Evolutionary conservation across 2,888 invertebrate genomes (phyloP).

Genomic region (Biston betularia): DNA sequence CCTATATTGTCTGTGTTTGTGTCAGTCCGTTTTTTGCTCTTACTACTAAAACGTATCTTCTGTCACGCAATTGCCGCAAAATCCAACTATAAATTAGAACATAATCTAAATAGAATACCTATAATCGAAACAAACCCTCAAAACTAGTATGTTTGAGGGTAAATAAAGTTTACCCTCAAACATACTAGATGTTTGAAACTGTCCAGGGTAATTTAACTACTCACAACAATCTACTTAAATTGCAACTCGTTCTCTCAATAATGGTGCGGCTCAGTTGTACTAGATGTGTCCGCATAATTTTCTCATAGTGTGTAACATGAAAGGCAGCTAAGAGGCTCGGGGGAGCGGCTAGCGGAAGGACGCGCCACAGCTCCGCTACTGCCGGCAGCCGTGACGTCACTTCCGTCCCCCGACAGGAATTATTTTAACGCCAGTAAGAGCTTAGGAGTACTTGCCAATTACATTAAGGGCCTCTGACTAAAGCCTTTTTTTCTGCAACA

Average conservation of each 20-base stretch:
- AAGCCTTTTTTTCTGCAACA: constrained; percentile 55
- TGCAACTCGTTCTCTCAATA: constrained; percentile 37
- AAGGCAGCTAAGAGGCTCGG: constrained; percentile 60
- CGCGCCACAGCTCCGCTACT: constrained; percentile 64
- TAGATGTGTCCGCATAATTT: constrained; percentile 61
- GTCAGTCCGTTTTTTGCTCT: too few species aligned
- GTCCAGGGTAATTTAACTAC: constrained; percentile 6
- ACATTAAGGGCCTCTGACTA: constrained; percentile 63
- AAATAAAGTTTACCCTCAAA: background rate
- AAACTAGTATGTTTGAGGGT: too few species aligned
- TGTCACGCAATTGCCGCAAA: too few species aligned
- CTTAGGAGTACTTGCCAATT: constrained; percentile 59
- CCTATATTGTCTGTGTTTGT: too few species aligned
- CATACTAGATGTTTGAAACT: background rate
- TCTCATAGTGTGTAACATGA: constrained; percentile 55
- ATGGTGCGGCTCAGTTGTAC: constrained; percentile 45
- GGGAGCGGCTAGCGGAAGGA: constrained; percentile 67
- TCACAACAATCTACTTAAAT: constrained; percentile 16
- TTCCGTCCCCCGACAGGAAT: constrained; percentile 64
- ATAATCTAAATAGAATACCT: background rate
- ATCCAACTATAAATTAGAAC: too few species aligned
- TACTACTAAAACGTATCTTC: too few species aligned
- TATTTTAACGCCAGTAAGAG: constrained; percentile 66
- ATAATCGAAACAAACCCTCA: background rate
- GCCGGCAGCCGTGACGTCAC: constrained; percentile 62